Percentiles rank a stretch among this genome's conserved stretches.
Conservation (phyloP, 2,113 vertebrate genomes). For the Myotis lucifugus region DNA sequence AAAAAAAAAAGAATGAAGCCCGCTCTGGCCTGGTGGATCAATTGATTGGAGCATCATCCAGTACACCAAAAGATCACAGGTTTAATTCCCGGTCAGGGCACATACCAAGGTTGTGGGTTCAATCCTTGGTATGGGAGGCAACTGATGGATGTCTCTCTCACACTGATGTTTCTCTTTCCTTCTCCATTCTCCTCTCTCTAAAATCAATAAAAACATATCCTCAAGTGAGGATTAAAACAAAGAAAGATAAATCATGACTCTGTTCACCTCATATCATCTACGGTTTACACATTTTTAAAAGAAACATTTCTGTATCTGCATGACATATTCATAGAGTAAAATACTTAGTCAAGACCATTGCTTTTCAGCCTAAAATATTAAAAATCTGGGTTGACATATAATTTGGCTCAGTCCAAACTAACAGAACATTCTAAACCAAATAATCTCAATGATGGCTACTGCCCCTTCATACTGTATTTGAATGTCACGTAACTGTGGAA, state of each 20-base stretch:
- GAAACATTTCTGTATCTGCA: background rate
- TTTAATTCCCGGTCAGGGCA: too few species aligned
- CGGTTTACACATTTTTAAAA: background rate
- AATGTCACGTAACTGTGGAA: background rate
- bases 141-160: background rate
- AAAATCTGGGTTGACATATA: background rate
- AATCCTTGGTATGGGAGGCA: background rate
- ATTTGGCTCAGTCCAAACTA: slow-evolving; percentile 26
- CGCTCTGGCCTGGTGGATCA: background rate
- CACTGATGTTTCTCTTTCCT: background rate
- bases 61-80: background rate
- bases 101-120: background rate
- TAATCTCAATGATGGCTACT: background rate
- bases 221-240: background rate
- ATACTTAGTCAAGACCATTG: background rate
- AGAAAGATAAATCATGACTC: background rate
- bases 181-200: background rate
- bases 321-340: background rate
- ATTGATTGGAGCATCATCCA: background rate
- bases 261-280: background rate
- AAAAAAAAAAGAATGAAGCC: background rate
- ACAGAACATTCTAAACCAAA: background rate
- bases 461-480: background rate
- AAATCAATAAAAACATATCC: background rate
- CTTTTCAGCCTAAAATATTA: background rate